Evolutionary conservation across 1,140 invertebrate species (phyloP).

Genomic region (Lepidurus packardi): DNA sequence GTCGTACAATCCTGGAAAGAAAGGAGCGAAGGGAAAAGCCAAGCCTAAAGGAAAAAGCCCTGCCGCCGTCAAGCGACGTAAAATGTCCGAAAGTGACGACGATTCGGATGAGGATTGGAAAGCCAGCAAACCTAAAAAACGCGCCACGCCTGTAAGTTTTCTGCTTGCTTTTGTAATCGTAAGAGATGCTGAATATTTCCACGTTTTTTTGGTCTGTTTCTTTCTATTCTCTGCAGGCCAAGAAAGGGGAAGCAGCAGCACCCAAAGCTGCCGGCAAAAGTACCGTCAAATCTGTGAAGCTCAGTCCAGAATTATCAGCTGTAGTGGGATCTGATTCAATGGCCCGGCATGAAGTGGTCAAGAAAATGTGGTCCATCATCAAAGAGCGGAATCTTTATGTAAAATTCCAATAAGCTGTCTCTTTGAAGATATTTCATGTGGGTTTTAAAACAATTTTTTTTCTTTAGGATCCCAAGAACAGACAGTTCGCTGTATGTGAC

Average conservation of each 20-base stretch:
- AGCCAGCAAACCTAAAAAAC: slow-evolving; percentile 46
- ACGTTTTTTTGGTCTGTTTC: slow-evolving; percentile 11
- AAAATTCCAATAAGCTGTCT: slow-evolving; percentile 41
- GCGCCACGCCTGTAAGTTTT: slow-evolving; percentile 38
- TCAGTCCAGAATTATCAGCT: slow-evolving; percentile 78
- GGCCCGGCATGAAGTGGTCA: slow-evolving; percentile 87
- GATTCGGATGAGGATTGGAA: slow-evolving; percentile 64
- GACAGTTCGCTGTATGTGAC: slow-evolving; percentile 88
- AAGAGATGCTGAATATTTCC: neutral
- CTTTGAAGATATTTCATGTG: neutral
- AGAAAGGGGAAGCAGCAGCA: slow-evolving; percentile 35
- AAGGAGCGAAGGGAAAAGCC: slow-evolving; percentile 46
- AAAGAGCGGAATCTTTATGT: slow-evolving; percentile 84
- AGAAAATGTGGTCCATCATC: slow-evolving; percentile 85
- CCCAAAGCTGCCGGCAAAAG: slow-evolving; percentile 40
- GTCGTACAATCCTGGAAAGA: slow-evolving; percentile 60
- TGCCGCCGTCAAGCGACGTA: slow-evolving; percentile 26
- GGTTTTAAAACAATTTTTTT: slow-evolving; percentile 35
- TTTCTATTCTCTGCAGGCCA: slow-evolving; percentile 33
- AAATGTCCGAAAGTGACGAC: slow-evolving; percentile 17
- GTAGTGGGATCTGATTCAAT: slow-evolving; percentile 77
- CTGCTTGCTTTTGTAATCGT: slow-evolving; percentile 24
- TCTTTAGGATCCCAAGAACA: slow-evolving; percentile 79
- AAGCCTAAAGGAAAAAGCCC: slow-evolving; percentile 29
- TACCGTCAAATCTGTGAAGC: slow-evolving; percentile 60